Evolutionary conservation across 2,113 vertebrate genomes (phyloP), one percentile per base, ranked within the genome.

Genomic region (Leucoraja erinaceus): DNA sequence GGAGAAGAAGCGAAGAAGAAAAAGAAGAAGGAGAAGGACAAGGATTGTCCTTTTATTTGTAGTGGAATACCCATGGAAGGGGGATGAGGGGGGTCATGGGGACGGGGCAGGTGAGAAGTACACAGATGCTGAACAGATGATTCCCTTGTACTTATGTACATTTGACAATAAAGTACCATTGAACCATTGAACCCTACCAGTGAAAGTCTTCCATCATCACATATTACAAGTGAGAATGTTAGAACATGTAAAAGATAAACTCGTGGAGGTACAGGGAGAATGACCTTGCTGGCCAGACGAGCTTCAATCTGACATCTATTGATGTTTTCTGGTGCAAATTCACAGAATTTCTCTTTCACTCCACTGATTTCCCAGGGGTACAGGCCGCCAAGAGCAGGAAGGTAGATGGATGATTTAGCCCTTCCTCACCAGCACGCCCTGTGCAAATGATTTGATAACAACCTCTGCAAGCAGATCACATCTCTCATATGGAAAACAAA

Each of bases 381-480:
- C 28, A 16, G n/a, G 18, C n/a, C 5, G 61, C 83, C 28, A 66
- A 88, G 20, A 11, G 5, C 61, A 63, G n/a, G 81, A n/a, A 88
- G 59, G 59, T 66, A 88, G 83, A 31, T 6, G n/a, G 61, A 66
- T 88, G 83, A 88, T 88, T 88, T 88, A 88, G 16, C 12, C 59
- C 16, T 88, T 63, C 83, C 63, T 63, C 28, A 31, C 63, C 83
- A 88, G 83, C 59, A 31, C 31, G 38, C 38, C 59, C 61, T 63
- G 10, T 88, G n/a, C 83, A 88, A 88, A 88, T n/a, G 14, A 88
- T 61, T 88, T 88, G 83, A 88, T 88, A 88, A 61, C 83, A 66
- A 61, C 63, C 63, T 66, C 83, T 88, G 83, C 61, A 88, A 88
- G 28, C 83, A 18, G 83, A 63, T 88, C 83, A 63, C 83, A 63